Evolutionary conservation across 2,797 vertebrate species (phyloP), one percentile per base, ranked within the genome.

Genomic region (Vespertilio murinus): DNA sequence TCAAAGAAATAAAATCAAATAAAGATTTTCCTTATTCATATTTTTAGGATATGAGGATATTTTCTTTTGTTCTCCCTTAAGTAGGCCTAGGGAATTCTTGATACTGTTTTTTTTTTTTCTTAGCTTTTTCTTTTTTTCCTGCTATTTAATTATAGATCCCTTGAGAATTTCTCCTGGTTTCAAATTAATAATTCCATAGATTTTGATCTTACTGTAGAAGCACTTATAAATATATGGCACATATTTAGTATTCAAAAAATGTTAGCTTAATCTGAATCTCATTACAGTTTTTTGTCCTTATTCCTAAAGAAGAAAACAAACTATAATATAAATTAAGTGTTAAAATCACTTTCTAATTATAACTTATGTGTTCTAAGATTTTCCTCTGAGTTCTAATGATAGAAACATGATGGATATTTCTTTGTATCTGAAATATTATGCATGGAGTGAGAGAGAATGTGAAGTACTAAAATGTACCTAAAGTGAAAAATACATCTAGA

Each of bases 221-320:
- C 30, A 52, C 22, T 91, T 85, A 18, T 42, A 91, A 86, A 6
- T 28, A 5, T 65, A 52, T 90, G 59, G 80, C 47, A 56, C 10
- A 78, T 35, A 78, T 59, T 92, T 84, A 80, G 28, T 81, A 69
- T 81, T 84, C 65, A 73, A 84, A 74, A 93, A 91, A 42, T 33
- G 20, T 91, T 91, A 93, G 45, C 54, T 75, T 83, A 84, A 75
- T 73, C 20, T 82, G 88, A 94, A 85, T 84, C 28, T 93, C 69
- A 94, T 94, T 93, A 65, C 6, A 80, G 47, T 83, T 94, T 90
- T 40, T 90, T 59, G 14, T 94, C 91, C 38, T 86, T 86, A 92
- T 89, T 91, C 52, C n/a, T 71, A 74, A 77, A 82, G 28, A 87
- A 92, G 79, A 89, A 95, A 94, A 73, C 91, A 86, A 95, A 90